These are phyloP conservation scores for Zaprionus taronus DNA, from an alignment of 1,140 invertebrate species.

Conservation along the genomic window DNA sequence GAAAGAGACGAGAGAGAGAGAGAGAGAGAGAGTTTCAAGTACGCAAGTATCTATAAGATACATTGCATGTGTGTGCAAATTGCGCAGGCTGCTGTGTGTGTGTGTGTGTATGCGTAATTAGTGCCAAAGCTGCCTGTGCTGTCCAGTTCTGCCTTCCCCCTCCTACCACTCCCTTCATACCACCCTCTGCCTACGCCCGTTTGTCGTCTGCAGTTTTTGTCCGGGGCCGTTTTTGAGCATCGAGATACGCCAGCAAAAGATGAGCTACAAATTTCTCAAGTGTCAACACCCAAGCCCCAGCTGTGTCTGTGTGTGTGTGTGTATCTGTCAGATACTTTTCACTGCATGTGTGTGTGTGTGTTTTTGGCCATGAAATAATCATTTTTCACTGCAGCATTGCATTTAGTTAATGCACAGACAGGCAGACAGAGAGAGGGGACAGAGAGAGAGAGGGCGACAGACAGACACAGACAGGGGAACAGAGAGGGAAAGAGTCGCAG, in stretches of 20 bases:
- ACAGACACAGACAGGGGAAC: background rate
- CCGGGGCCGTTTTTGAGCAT: slow-evolving; percentile 56
- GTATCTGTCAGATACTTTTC: slow-evolving; percentile 65
- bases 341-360: slow-evolving; percentile 13
- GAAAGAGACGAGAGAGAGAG: background rate
- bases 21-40: slow-evolving; percentile 13
- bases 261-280: slow-evolving; percentile 84
- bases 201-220: slow-evolving; percentile 72
- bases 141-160: background rate
- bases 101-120: slow-evolving; percentile 61
- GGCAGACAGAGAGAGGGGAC: background rate
- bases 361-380: slow-evolving; percentile 74
- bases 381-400: slow-evolving; percentile 70
- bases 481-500: background rate
- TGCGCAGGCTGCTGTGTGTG: slow-evolving; percentile 42
- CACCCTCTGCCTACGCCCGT: background rate
- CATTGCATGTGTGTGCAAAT: slow-evolving; percentile 16
- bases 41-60: slow-evolving; percentile 20
- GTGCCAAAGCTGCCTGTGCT: slow-evolving; percentile 54
- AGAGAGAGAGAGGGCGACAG: background rate
- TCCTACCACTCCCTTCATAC: background rate
- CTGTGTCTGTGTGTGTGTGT: slow-evolving; percentile 19
- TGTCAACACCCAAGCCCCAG: slow-evolving; percentile 74
- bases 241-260: slow-evolving; percentile 78
- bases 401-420: slow-evolving; percentile 66